Evolutionary conservation across 2,113 vertebrate species (phyloP).

Genomic region (Tachysurus vachellii): DNA sequence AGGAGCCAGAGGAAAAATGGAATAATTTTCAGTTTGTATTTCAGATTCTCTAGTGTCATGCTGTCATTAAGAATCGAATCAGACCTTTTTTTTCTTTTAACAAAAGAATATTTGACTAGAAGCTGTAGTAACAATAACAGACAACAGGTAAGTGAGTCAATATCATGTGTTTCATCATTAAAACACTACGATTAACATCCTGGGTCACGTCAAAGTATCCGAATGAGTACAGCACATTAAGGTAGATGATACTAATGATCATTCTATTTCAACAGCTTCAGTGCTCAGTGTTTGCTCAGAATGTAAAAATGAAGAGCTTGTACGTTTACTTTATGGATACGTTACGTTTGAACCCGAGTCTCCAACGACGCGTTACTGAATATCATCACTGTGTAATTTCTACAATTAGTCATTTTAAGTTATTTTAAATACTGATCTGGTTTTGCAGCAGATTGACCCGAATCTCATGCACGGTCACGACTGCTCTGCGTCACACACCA

Average conservation of each 20-base stretch:
- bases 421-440: background rate
- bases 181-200: too few species aligned
- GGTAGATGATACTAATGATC: background rate
- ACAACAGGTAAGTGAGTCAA: too few species aligned
- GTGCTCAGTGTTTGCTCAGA: background rate
- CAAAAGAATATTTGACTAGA: too few species aligned
- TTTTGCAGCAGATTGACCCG: too few species aligned
- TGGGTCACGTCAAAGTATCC: too few species aligned
- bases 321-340: background rate
- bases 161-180: too few species aligned
- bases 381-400: background rate
- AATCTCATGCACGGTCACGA: conserved; percentile 26
- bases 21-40: background rate
- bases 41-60: background rate
- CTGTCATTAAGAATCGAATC: background rate
- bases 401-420: background rate
- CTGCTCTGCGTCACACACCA: background rate
- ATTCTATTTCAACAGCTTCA: background rate
- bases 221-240: background rate
- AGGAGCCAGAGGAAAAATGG: background rate
- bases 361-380: too few species aligned
- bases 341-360: background rate
- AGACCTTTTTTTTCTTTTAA: too few species aligned
- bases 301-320: background rate
- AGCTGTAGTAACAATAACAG: too few species aligned